Base-by-base conservation (phyloP, 1,140 invertebrate genomes). In the Calephelis nemesis region DNA sequence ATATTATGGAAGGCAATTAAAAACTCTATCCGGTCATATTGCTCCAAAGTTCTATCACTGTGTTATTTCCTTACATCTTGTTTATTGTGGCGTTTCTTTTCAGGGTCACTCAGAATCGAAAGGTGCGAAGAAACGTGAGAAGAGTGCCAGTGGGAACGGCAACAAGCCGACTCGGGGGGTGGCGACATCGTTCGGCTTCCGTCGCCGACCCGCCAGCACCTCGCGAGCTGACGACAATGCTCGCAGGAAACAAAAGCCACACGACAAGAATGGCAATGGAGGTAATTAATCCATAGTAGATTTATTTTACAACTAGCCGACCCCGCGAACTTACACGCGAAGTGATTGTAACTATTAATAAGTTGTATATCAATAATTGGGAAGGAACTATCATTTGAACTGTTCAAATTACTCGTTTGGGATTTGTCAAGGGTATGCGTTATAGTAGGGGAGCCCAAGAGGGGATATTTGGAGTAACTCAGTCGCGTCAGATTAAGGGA, bases 151-250 rank as follows among this genome's bases (percentile, higher is more conserved):
- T 60, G 82, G 84, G 9, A 90, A 84, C 74, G 83, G 84, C 0
- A 92, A 79, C 73, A 87, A 88, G 75, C 81, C 92, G 77, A 76
- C 93, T 19, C 93, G 94, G 70, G 95, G 95, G 30, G 94, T 95
- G 48, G 93, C 95, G 2, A 95, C 94, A 69, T 95, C 95, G 0
- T 96, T 96, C 72, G 95, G 95, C 7, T 96, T 95, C 81, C 93
- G 94, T 15, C 92, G 93, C 10, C 90, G 93, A 4, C 93, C 94
- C 7, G 85, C 92, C 60, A 92, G 93, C 65, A 93, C 94, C 0
- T 93, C 94, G 7, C 92, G 93, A 76, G 76, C 92, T 68, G 78
- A 91, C 67, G 87, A 91, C 74, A 90, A 87, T 70, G 77, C 82
- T 47, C 76, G 88, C 40, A 75, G 84, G 68, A 85, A 84, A 72